Base-by-base conservation (phyloP, 1,140 invertebrate species). In the Drosophila ironensis region DNA sequence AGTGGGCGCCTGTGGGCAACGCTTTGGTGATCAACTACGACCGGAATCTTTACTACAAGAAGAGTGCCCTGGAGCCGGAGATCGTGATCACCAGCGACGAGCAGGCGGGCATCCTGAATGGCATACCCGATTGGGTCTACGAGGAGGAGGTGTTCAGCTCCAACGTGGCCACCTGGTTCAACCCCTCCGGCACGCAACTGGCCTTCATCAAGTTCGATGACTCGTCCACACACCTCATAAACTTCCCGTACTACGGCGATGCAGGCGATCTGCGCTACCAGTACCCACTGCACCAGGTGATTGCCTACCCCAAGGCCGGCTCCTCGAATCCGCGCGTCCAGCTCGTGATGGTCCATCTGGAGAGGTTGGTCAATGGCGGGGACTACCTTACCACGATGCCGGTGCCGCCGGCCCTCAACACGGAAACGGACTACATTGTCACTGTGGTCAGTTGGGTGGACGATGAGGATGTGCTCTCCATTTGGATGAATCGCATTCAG, bases 121-220 rank as follows among this genome's bases (percentile, higher is more conserved):
- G 94, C 46, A 91, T 95, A 44, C 92, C 94, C 6, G 94, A 95
- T 70, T 95, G 94, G 94, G 94, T 95, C 11, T 95, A 95, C 72
- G 94, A 95, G 93, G 97, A 98, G 94, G 97, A 98, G 90, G 94
- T 99, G 4, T 93, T 98, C 81, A 93, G 93, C 67, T 94, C 94
- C 0, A 96, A 96, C 53, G 93, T 94, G 72, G 97, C 97, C 0
- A 88, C 97, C 5, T 98, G 97, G 97, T 97, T 98, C 90, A 97
- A 97, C 17, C 93, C 94, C 0, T 92, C 94, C 73, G 96, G 96
- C 3, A 93, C 90, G n/a, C 94, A 93, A 77, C 73, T 98, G 45
- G 95, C 95, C 0, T 98, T 95, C 86, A 96, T 94, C 1, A 93
- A 93, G 41, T 98, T 97, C 90, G 94, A 98, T 89, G 97, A 98